Evolutionary conservation across 2,888 invertebrate genomes (phyloP), one percentile per base, ranked within the genome.

Genomic region (Standfussiana lucernea): DNA sequence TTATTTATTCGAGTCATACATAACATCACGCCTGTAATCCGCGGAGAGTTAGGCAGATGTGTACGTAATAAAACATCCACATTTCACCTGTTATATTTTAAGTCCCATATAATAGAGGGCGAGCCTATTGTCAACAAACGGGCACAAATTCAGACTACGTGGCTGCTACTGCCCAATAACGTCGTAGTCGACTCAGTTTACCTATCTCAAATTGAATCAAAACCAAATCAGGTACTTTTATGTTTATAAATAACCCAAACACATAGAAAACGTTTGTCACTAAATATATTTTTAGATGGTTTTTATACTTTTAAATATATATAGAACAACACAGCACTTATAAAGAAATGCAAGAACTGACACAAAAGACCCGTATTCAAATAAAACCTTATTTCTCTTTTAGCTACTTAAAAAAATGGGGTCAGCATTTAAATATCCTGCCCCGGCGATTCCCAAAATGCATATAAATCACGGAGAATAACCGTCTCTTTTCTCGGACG

Each of bases 391-490:
- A 86, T 86, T 86, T 83, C 79, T 79, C 69, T 77, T 75, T 75
- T 53, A 82, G 83, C 83, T 85, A 86, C 85, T 85, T 86, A 77
- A 90, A 91, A 90, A 91, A 92, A 90, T 90, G 87, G 65, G 91
- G 93, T 90, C 92, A 92, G 84, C 91, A 91, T 92, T 93, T 91
- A 92, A 93, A 91, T 89, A 90, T 82, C 70, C 64, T 65, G 83
- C 89, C 87, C 87, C 80, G 87, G 80, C 89, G 82, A 92, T 92
- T 90, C 92, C 91, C 90, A 88, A 91, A 92, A 91, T 89, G 91
- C 90, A 90, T 91, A 93, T 93, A 93, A 93, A 93, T 93, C 93
- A 93, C 90, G 80, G 72, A 81, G 88, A 91, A 91, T 91, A 91
- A 93, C 91, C 91, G 91, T 89, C 88, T 90, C 80, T 82, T 86